A percentile compares a stretch with the other conserved stretches of the same genome.
Conservation (phyloP, 1,140 invertebrate species). For the Anadara kagoshimensis region DNA sequence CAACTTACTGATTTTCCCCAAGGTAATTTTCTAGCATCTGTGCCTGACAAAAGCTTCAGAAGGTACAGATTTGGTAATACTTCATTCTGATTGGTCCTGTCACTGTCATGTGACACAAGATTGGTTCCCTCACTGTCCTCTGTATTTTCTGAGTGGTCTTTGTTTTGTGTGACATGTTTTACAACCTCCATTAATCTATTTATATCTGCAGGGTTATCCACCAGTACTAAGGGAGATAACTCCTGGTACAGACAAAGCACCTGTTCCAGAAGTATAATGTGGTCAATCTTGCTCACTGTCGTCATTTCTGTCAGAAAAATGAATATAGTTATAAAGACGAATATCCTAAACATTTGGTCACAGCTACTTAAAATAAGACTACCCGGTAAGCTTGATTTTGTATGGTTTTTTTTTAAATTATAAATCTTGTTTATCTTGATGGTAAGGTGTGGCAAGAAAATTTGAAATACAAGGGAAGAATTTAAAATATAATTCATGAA, state of each 20-base stretch:
- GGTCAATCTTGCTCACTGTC: conserved; percentile 13
- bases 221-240: conserved; percentile 31
- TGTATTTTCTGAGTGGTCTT: background rate
- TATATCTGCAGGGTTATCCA: conserved; percentile 28
- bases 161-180: conserved; percentile 4
- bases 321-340: no score
- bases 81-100: background rate
- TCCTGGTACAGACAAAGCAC: conserved; percentile 41
- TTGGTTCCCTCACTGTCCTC: background rate
- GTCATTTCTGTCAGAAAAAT: conserved; percentile 12
- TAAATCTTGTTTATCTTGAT: no score
- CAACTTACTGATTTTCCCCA: conserved; percentile 40
- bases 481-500: no score
- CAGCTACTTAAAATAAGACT: no score
- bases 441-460: no score
- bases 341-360: no score
- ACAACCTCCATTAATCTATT: conserved; percentile 40
- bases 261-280: conserved; percentile 39
- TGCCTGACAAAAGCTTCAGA: conserved; percentile 42
- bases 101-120: background rate
- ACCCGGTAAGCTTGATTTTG: no score
- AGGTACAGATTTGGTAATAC: conserved; percentile 42
- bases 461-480: no score
- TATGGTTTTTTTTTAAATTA: no score
- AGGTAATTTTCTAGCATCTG: conserved; percentile 37